Base-by-base conservation (phyloP, 2,797 vertebrate species). In the Peromyscus nudipes region DNA sequence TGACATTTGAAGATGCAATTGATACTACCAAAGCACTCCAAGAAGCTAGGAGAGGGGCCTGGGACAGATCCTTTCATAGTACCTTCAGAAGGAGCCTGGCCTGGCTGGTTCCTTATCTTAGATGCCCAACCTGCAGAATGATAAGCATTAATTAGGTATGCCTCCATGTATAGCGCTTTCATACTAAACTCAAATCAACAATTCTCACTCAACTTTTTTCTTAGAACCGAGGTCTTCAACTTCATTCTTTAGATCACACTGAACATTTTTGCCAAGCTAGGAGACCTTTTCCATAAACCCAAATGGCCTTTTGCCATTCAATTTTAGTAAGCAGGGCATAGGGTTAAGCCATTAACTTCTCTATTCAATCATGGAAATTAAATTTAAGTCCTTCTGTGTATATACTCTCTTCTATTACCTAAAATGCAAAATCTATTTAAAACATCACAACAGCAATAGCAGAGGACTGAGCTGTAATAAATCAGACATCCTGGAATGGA, bases 331-430 rank as follows among this genome's bases (percentile, higher is more conserved):
- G 79, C 79, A 43, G 65, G 77, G 43, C 49, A 71, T 46, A 91
- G 46, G 86, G 86, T 92, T 90, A 96, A 96, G 92, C 76, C 83
- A 97, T 96, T 96, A 93, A 96, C 87, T 97, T 96, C 81, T 97
- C 89, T 88, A 96, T 96, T 97, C 83, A 96, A 97, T 97, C 92
- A 97, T 71, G 60, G 95, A 97, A 97, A 97, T 96, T 93, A 96
- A 97, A 97, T 96, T 91, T 92, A 95, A 94, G 55, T 85, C 29
- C 40, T 37, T 77, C 89, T 90, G 49, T 84, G 52, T 83, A 81
- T 64, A 91, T 80, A 88, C 34, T 76, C 27, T 96, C 49, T 96
- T 95, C 79, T 82, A 97, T 98, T 97, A 97, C 65, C 76, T 92
- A 95, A 97, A 46, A 96, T 85, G 49, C 71, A 94, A 97, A 97